phyloP scores from a whole-genome alignment of 2,888 invertebrate genomes.

The Caenorhabditis uteleia region DNA sequence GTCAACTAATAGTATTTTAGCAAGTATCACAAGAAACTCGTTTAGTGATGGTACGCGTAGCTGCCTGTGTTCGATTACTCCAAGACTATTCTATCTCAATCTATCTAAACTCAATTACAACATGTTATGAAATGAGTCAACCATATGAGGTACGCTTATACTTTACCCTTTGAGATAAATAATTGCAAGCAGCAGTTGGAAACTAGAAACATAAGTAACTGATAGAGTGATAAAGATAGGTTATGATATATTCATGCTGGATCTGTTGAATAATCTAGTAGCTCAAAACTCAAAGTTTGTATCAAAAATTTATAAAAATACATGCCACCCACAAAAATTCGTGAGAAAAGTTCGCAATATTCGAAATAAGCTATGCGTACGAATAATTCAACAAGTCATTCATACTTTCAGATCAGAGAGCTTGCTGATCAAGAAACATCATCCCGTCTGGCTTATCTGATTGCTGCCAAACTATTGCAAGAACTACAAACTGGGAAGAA shows the following conservation, averaged over 20 bases:
- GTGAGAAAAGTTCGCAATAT: too few species aligned
- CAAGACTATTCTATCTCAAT: constrained; percentile 87
- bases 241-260: too few species aligned
- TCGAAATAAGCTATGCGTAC: too few species aligned
- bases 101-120: constrained; percentile 86
- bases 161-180: too few species aligned
- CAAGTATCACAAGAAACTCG: constrained; percentile 79
- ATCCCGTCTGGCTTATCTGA: constrained; percentile 22
- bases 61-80: constrained; percentile 87
- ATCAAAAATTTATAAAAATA: too few species aligned
- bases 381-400: too few species aligned
- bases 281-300: too few species aligned
- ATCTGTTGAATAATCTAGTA: too few species aligned
- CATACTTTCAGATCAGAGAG: constrained; percentile 24
- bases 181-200: background rate
- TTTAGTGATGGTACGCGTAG: constrained; percentile 84
- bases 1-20: constrained; percentile 74
- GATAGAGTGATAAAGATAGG: background rate
- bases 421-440: constrained; percentile 33
- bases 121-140: constrained; percentile 84
- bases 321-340: too few species aligned
- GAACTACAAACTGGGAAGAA: constrained; percentile 6
- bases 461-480: constrained; percentile 24
- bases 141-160: constrained; percentile 22
- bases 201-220: background rate